A percentile compares a stretch with the other conserved stretches of the same genome.
These are phyloP conservation scores for Euplagia quadripunctaria DNA, from an alignment of 2,888 invertebrate species.

Conservation along the genomic window DNA sequence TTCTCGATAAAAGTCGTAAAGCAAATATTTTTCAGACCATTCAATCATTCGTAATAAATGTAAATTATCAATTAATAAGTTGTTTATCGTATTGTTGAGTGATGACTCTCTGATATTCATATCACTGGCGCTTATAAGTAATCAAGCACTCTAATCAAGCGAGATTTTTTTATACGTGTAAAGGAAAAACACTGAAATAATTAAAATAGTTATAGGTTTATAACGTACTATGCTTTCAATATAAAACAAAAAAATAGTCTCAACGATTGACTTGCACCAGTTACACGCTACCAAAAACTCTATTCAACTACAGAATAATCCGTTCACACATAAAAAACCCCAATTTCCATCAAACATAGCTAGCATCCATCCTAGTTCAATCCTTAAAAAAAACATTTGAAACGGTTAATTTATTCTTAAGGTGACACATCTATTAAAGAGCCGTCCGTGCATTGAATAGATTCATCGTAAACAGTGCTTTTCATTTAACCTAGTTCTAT, in stretches of 20 bases:
- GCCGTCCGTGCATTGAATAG: slow-evolving; percentile 3
- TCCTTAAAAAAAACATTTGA: background rate
- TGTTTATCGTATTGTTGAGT: slow-evolving; percentile 7
- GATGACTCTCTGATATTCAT: slow-evolving; percentile 10
- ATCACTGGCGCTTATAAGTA: slow-evolving; percentile 15
- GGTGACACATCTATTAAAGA: background rate
- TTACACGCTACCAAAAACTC: background rate
- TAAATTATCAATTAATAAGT: slow-evolving; percentile 9
- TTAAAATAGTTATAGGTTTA: too few relatives aligned
- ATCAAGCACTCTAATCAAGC: background rate
- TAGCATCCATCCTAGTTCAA: background rate
- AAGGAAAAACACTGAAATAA: background rate
- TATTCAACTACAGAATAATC: background rate
- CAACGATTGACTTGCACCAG: background rate
- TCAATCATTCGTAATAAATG: background rate
- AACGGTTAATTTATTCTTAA: too few relatives aligned
- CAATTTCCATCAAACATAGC: background rate
- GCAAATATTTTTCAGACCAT: background rate
- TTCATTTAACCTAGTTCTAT: slow-evolving; percentile 16
- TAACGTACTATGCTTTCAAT: too few relatives aligned
- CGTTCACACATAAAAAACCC: background rate
- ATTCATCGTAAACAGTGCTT: slow-evolving; percentile 12
- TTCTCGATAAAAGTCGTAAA: background rate
- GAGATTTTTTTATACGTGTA: background rate
- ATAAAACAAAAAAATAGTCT: too few relatives aligned